Percentiles rank a stretch among this genome's conserved stretches.
These are phyloP conservation scores for Dorcus hopei DNA, from an alignment of 2,888 invertebrate species.

Conservation along the genomic window DNA sequence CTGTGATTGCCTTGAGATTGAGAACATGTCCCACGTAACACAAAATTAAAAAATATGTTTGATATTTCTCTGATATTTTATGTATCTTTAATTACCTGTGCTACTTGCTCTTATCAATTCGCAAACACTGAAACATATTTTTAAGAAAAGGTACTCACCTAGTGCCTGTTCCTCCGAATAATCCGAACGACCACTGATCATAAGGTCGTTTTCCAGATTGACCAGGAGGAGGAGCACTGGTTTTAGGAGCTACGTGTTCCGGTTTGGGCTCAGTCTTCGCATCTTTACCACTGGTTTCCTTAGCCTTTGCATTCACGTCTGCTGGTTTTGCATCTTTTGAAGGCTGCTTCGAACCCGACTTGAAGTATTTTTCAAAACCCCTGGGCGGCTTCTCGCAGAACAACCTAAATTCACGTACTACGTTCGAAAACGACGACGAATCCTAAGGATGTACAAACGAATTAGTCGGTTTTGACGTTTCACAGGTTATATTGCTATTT, in stretches of 20 bases:
- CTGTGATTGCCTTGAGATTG: too few relatives aligned
- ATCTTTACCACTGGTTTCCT: conserved; percentile 37
- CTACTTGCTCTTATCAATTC: too few relatives aligned
- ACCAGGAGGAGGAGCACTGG: conserved; percentile 24
- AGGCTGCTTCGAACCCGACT: conserved; percentile 51
- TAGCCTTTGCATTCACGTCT: conserved; percentile 40
- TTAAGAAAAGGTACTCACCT: conserved; percentile 32
- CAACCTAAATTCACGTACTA: conserved; percentile 59
- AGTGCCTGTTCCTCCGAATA: conserved; percentile 51
- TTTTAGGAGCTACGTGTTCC: conserved; percentile 31
- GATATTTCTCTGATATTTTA: too few relatives aligned
- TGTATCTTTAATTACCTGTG: too few relatives aligned
- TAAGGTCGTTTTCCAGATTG: conserved; percentile 42
- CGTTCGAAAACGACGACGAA: conserved; percentile 57
- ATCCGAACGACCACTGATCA: conserved; percentile 54
- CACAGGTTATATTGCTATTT: conserved; percentile 11
- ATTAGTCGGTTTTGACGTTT: not conserved
- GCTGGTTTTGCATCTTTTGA: conserved; percentile 45
- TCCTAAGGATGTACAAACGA: conserved; percentile 41
- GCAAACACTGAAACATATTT: not conserved
- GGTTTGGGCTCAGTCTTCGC: conserved; percentile 43
- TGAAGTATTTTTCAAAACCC: conserved; percentile 91
- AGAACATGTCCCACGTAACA: too few relatives aligned
- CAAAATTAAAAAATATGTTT: too few relatives aligned
- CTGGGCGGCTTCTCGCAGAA: conserved; percentile 82